phyloP scores from a whole-genome alignment of 2,888 invertebrate genomes.

The Sericinus montela region DNA sequence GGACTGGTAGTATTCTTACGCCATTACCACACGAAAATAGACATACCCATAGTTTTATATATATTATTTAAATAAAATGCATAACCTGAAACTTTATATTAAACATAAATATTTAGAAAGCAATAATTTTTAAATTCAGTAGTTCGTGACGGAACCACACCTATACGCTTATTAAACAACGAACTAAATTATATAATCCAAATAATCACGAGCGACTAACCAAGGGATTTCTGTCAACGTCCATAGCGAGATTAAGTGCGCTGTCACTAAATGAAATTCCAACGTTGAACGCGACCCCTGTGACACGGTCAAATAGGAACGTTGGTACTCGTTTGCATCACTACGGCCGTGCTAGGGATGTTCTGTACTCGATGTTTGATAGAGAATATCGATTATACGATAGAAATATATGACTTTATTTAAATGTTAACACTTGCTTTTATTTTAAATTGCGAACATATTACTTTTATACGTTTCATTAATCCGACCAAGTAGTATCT shows the following conservation, averaged over 20 bases:
- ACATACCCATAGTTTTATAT: too few species aligned
- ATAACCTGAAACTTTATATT: too few species aligned
- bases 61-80: too few species aligned
- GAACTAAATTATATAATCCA: slow-evolving; percentile 1
- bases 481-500: too few species aligned
- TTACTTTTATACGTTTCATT: too few species aligned
- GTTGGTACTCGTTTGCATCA: slow-evolving; percentile 21
- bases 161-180: background rate
- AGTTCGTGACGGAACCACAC: too few species aligned
- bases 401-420: background rate
- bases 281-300: slow-evolving; percentile 24
- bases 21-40: too few species aligned
- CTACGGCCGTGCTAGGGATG: slow-evolving; percentile 15
- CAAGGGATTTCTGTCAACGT: slow-evolving; percentile 35
- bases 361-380: background rate
- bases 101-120: background rate
- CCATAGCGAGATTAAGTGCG: slow-evolving; percentile 30
- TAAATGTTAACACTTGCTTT: too few species aligned
- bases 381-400: background rate
- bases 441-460: too few species aligned
- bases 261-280: slow-evolving; percentile 49
- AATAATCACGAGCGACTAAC: slow-evolving; percentile 7
- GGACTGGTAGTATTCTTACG: too few species aligned
- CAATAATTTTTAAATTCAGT: background rate
- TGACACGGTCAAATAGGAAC: slow-evolving; percentile 24